Percentiles rank a stretch among this genome's conserved stretches.
Conservation (phyloP, 2,888 invertebrate genomes). For the Polia nebulosa region DNA sequence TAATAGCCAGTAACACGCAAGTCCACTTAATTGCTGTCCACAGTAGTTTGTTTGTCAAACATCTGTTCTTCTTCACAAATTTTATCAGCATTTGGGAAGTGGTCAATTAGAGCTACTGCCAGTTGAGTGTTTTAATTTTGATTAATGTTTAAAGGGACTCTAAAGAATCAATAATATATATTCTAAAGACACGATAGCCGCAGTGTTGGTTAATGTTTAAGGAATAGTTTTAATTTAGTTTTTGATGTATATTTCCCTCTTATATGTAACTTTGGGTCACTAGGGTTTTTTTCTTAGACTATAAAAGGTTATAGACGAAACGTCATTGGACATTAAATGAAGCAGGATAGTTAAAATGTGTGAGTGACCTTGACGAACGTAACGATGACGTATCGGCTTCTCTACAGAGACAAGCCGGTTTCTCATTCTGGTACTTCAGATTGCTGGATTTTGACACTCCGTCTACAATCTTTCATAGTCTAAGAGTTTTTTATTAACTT, state of each 20-base stretch:
- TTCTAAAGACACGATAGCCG: not conserved
- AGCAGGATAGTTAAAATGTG: too few relatives aligned
- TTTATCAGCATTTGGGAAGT: constrained; percentile 51
- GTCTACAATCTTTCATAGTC: too few relatives aligned
- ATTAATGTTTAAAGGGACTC: constrained; percentile 17
- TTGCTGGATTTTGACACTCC: too few relatives aligned
- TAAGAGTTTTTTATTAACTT: too few relatives aligned
- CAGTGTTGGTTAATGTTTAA: not conserved
- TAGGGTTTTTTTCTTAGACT: too few relatives aligned
- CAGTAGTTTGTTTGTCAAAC: constrained; percentile 69
- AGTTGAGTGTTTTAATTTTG: constrained; percentile 29
- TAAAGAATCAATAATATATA: not conserved
- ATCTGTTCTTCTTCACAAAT: constrained; percentile 75
- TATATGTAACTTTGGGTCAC: not conserved
- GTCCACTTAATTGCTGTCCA: constrained; percentile 73
- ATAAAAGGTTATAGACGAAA: too few relatives aligned
- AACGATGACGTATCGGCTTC: too few relatives aligned
- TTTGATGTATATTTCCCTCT: not conserved
- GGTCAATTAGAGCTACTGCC: constrained; percentile 48
- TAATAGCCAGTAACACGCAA: constrained; percentile 39
- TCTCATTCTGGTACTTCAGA: too few relatives aligned
- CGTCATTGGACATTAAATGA: too few relatives aligned
- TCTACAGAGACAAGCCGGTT: too few relatives aligned
- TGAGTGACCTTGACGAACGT: too few relatives aligned
- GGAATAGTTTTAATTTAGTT: not conserved